Percentiles rank a stretch among this genome's conserved stretches.
phyloP scores from a whole-genome alignment of 2,888 invertebrate species.

The Chloroclystis v-ata region DNA sequence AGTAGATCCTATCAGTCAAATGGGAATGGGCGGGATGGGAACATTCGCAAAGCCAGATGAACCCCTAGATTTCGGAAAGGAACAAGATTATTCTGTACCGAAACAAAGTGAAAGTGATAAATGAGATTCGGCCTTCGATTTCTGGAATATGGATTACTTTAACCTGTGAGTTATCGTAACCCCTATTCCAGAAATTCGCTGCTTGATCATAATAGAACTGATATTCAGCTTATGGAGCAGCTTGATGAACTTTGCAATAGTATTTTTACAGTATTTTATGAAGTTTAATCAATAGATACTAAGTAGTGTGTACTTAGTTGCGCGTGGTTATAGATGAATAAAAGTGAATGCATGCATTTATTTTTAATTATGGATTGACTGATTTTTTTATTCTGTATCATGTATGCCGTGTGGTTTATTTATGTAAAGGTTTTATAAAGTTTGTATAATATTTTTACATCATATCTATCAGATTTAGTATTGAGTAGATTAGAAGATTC shows the following conservation, averaged over 20 bases:
- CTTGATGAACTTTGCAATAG: slow-evolving; percentile 20
- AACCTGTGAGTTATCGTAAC: slow-evolving; percentile 25
- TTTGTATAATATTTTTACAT: neutral
- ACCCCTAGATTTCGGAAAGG: slow-evolving; percentile 61
- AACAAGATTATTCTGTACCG: slow-evolving; percentile 54
- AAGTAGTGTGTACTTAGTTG: neutral
- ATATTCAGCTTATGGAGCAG: slow-evolving; percentile 21
- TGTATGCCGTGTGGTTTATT: slow-evolving; percentile 1
- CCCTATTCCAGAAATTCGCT: slow-evolving; percentile 16
- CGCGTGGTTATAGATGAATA: slow-evolving; percentile 6
- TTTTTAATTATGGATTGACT: slow-evolving; percentile 3
- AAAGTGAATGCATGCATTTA: slow-evolving; percentile 1
- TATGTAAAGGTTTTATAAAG: neutral
- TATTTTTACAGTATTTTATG: slow-evolving; percentile 11
- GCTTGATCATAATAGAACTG: slow-evolving; percentile 25
- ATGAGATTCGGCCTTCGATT: slow-evolving; percentile 35
- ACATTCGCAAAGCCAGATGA: slow-evolving; percentile 66
- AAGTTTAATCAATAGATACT: slow-evolving; percentile 10
- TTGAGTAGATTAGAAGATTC: no score
- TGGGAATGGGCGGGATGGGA: slow-evolving; percentile 66
- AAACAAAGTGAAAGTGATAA: slow-evolving; percentile 55
- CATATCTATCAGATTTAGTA: no score
- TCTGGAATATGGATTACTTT: slow-evolving; percentile 31
- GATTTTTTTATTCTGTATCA: neutral
- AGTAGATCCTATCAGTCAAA: slow-evolving; percentile 65